Conservation (phyloP, 2,113 vertebrate species). For the Otocyon megalotis region DNA sequence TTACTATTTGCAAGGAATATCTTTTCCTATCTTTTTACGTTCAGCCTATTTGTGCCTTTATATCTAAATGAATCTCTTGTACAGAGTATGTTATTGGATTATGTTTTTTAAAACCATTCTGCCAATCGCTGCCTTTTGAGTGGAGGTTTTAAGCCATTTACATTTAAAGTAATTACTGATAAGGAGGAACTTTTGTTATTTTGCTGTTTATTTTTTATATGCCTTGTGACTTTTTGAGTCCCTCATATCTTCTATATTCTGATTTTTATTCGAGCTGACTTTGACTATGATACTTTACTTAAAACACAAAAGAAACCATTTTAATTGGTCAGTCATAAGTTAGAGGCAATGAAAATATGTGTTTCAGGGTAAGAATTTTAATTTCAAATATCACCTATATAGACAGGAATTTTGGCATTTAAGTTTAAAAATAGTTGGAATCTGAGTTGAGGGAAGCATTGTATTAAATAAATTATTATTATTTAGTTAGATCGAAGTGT, state of each 20-base stretch:
- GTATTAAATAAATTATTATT: constrained; percentile 28
- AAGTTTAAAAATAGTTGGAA: constrained; percentile 40
- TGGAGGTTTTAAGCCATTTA: constrained; percentile 23
- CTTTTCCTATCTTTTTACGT: constrained; percentile 17
- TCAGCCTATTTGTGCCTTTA: background rate
- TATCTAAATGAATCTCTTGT: background rate
- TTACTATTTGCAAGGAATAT: constrained; percentile 13
- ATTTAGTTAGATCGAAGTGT: background rate
- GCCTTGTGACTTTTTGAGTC: background rate
- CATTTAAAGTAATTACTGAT: constrained; percentile 8
- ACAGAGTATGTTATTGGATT: background rate
- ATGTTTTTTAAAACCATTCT: background rate
- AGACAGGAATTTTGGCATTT: constrained; percentile 1
- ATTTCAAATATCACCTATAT: background rate
- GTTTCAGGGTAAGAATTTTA: constrained; percentile 42
- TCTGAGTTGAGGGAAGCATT: background rate
- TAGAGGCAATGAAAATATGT: background rate
- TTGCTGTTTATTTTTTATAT: background rate
- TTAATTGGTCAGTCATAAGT: background rate
- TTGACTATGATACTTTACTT: background rate
- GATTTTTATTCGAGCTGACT: constrained; percentile 19
- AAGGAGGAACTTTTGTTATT: background rate
- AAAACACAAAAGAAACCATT: background rate
- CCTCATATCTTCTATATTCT: background rate
- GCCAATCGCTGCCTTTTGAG: background rate